Percentiles rank a stretch among this genome's conserved stretches.
Conservation (phyloP, 2,888 invertebrate species). For the Ormyrus pomaceus region DNA sequence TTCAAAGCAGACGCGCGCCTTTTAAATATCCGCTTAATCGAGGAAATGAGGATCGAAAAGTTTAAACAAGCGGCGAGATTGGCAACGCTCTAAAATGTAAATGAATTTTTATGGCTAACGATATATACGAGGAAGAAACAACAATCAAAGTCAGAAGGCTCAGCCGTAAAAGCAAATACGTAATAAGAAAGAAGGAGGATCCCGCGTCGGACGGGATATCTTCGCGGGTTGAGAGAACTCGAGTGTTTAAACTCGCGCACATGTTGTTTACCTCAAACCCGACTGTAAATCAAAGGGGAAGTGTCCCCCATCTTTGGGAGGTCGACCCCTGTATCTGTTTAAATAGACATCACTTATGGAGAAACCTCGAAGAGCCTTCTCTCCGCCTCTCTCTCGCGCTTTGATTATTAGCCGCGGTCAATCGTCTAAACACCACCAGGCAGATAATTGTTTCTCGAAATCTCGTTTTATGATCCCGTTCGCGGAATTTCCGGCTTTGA, state of each 20-base stretch:
- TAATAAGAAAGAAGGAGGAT: conserved; percentile 40
- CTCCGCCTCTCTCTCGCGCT: conserved; percentile 9
- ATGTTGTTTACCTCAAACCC: conserved; percentile 68
- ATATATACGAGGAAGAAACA: no score
- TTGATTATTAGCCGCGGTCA: conserved; percentile 39
- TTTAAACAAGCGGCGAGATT: no score
- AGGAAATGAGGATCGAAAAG: no score
- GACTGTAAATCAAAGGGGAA: conserved; percentile 68
- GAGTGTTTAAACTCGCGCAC: conserved; percentile 67
- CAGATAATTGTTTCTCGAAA: conserved; percentile 51
- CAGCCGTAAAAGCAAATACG: conserved; percentile 41
- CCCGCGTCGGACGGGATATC: conserved; percentile 46
- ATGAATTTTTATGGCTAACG: no score
- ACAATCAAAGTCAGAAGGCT: no score
- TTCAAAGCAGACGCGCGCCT: no score
- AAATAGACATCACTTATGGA: conserved; percentile 55
- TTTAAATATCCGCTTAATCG: no score
- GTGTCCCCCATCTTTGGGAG: conserved; percentile 61
- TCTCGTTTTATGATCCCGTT: conserved; percentile 51
- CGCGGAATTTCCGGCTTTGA: conserved; percentile 43
- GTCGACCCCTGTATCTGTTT: conserved; percentile 13
- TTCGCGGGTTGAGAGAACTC: conserved; percentile 59
- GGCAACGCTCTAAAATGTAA: no score
- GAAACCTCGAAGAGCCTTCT: conserved; percentile 26
- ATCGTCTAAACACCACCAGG: conserved; percentile 34